Percentiles rank a stretch among this genome's conserved stretches.
phyloP scores from a whole-genome alignment of 2,797 vertebrate species.

The Alfaro cultratus region DNA sequence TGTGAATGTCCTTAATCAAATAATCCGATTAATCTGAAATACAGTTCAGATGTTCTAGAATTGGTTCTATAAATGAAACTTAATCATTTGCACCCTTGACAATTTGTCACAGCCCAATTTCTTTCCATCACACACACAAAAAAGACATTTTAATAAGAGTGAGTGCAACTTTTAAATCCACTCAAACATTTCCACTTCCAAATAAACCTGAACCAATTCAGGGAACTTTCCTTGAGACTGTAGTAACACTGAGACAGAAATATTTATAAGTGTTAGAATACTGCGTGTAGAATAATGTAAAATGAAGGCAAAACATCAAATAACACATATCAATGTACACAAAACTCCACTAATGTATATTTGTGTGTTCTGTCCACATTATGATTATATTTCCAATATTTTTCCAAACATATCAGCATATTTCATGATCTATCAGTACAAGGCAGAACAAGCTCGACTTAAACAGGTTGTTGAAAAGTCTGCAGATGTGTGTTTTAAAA shows the following conservation, averaged over 20 bases:
- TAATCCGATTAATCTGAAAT: neutral
- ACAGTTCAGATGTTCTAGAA: neutral
- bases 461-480: conserved; percentile 13
- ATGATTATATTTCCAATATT: conserved; percentile 16
- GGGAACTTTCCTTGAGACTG: neutral
- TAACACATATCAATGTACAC: neutral
- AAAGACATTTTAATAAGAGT: neutral
- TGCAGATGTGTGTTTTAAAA: conserved; percentile 15
- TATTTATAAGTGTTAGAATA: neutral
- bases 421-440: conserved; percentile 5
- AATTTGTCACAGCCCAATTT: neutral
- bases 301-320: neutral
- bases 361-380: conserved; percentile 1
- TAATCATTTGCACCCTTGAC: neutral
- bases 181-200: neutral
- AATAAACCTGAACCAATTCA: conserved; percentile 11
- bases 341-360: conserved; percentile 3
- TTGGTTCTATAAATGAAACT: neutral
- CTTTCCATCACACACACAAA: neutral
- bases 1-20: neutral
- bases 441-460: conserved; percentile 12
- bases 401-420: conserved; percentile 21
- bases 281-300: neutral
- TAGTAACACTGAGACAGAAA: neutral
- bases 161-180: neutral